Evolutionary conservation across 1,140 invertebrate genomes (phyloP), one percentile per base, ranked within the genome.

Genomic region (Sycophila sp.): DNA sequence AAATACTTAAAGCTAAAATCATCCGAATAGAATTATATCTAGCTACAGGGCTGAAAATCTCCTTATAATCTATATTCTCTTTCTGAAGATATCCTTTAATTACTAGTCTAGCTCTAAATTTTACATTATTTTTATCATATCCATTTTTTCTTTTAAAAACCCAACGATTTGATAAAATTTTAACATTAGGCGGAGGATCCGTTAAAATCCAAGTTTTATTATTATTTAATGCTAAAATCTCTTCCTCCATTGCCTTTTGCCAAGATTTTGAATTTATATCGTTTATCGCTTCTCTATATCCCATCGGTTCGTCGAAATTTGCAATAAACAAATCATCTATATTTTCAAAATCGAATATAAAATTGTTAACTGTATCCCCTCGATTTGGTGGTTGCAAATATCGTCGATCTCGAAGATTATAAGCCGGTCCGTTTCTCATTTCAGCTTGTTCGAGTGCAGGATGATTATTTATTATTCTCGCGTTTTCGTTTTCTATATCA

Each of bases 41-140:
- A 26, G 69, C 77, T 55, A 85, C 82, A 30, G 78, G 80, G 69
- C 75, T 77, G 59, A 77, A 82, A 32, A 76, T 80, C 72, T 78
- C 75, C 15, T 78, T 38, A 65, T 79, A 80, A 51, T 81, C 76
- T 17, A 79, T 82, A 15, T 36, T 38, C 22, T 36, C n/a, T 13
- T 60, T 60, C 26, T 60, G 36, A 10, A 60, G 15, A 58, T 36
- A 58, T 5, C 55, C 55, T 58, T 58, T 58, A 19, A 34, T 58
- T 17, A 58, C 55, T 28, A 68, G 26, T n/a, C 66, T 47, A 10
- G 30, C 34, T 58, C 24, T 36, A 34, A 58, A 58, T 36, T 36
- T 53, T 36, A 36, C 13, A 30, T 28, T 53, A 28, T 30, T 28
- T 30, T 19, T 13, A 53, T 53, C 24, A 5, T 28, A 13, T 30